These are phyloP conservation scores for Pandemis cinnamomeana DNA, from an alignment of 2,888 invertebrate species.

Conservation along the genomic window DNA sequence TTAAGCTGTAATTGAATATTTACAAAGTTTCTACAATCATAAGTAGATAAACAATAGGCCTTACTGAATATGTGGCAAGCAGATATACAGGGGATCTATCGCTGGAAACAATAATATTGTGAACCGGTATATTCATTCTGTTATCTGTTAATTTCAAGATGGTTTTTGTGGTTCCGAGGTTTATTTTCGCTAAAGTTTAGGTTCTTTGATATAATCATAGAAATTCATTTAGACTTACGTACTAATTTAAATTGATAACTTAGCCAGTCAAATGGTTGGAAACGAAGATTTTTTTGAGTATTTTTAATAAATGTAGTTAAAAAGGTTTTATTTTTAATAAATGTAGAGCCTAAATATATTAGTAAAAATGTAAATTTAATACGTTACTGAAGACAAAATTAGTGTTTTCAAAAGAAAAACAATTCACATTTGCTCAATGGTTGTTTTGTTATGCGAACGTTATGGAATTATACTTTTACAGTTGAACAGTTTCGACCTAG, in stretches of 20 bases:
- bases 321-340: no score
- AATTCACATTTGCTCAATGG: background rate
- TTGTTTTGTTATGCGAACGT: slow-evolving; percentile 1
- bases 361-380: background rate
- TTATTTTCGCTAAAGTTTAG: background rate
- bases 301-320: no score
- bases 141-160: background rate
- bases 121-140: background rate
- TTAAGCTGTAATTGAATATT: background rate
- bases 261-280: no score
- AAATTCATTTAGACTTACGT: no score
- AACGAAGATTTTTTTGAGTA: no score
- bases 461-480: slow-evolving; percentile 30
- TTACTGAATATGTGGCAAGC: background rate
- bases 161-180: background rate
- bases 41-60: slow-evolving; percentile 1
- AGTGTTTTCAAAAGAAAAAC: background rate
- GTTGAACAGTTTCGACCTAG: slow-evolving; percentile 28
- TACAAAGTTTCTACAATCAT: background rate
- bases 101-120: background rate
- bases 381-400: background rate
- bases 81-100: background rate
- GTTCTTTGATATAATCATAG: no score
- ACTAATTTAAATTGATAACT: no score
- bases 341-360: no score